phyloP scores from a whole-genome alignment of 2,113 vertebrate genomes.

The Clarias gariepinus region DNA sequence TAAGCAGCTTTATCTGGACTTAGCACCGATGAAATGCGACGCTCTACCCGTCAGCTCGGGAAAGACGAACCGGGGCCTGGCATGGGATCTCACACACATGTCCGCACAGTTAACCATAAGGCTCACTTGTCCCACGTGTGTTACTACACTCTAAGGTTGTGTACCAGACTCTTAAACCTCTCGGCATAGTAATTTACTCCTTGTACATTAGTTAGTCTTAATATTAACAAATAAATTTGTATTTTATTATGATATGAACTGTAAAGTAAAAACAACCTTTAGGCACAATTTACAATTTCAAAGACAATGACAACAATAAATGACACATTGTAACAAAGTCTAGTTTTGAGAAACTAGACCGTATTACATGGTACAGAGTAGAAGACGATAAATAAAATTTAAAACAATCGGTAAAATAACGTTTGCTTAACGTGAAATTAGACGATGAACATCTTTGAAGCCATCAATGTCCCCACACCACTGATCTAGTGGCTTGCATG shows the following conservation, averaged over 20 bases:
- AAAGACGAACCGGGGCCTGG: constrained; percentile 51
- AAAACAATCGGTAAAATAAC: background rate
- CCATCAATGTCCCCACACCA: too few species aligned
- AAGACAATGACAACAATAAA: background rate
- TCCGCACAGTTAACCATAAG: background rate
- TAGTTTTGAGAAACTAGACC: background rate
- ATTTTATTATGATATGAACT: background rate
- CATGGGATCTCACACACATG: constrained; percentile 19
- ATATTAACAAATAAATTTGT: background rate
- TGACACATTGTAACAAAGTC: background rate
- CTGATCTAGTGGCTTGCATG: background rate
- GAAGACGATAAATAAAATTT: background rate
- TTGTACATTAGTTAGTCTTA: background rate
- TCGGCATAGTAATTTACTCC: background rate
- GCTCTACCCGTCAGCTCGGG: constrained; percentile 59
- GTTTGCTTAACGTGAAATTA: background rate
- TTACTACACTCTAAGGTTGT: background rate
- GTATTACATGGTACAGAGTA: background rate
- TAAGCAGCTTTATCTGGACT: constrained; percentile 62
- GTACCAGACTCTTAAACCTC: background rate
- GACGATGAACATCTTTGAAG: background rate
- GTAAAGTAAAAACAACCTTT: background rate
- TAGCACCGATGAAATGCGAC: constrained; percentile 67
- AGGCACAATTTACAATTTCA: background rate
- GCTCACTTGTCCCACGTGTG: background rate